These are phyloP conservation scores for Heliconius hortense DNA, from an alignment of 2,888 invertebrate genomes.

Conservation along the genomic window DNA sequence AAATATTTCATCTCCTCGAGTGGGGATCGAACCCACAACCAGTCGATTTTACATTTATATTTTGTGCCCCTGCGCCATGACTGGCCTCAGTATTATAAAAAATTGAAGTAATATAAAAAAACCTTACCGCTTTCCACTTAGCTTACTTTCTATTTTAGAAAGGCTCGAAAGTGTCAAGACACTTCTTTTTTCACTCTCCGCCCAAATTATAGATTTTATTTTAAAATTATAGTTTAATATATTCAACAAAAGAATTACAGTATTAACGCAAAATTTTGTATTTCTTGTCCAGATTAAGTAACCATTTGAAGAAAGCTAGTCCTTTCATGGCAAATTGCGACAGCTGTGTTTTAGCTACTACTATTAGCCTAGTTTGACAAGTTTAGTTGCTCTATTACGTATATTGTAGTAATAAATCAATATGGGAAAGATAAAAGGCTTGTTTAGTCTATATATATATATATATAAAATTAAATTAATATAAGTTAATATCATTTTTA, in stretches of 20 bases:
- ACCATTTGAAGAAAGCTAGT: conserved; percentile 23
- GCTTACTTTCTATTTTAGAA: background rate
- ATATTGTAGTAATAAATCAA: background rate
- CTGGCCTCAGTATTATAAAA: no score
- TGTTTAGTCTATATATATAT: no score
- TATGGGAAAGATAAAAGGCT: background rate
- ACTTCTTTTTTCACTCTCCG: background rate
- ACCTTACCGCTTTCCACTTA: no score
- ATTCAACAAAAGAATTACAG: background rate
- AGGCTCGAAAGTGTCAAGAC: background rate
- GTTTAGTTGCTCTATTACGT: background rate
- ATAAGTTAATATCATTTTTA: no score
- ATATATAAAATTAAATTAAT: no score
- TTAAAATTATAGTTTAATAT: background rate
- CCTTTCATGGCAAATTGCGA: conserved; percentile 15
- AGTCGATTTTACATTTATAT: no score
- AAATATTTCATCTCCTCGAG: no score
- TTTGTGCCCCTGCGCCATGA: no score
- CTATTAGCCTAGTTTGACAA: conserved; percentile 20
- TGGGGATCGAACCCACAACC: no score
- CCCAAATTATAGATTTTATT: background rate
- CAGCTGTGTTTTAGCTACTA: conserved; percentile 21
- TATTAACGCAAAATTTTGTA: background rate
- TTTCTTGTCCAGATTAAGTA: background rate
- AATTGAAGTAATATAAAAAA: no score